phyloP scores from a whole-genome alignment of 2,797 vertebrate genomes.

The Anabacerthia variegaticeps region DNA sequence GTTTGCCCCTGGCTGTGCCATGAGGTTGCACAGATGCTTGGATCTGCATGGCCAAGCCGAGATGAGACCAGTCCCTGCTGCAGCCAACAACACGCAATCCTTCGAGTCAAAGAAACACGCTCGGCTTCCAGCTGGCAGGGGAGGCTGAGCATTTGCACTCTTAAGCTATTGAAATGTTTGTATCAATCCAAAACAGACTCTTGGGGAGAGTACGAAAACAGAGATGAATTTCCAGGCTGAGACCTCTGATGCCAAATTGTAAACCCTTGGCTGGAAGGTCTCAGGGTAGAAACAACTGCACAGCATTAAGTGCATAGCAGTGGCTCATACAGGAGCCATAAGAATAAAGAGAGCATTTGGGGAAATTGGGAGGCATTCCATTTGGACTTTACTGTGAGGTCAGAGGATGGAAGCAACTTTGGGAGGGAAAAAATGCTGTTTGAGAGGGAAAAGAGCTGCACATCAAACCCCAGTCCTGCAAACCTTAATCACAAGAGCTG shows the following conservation, averaged over 20 bases:
- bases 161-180: slow-evolving; percentile 23
- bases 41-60: not conserved
- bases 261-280: slow-evolving; percentile 39
- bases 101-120: not conserved
- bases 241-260: slow-evolving; percentile 39
- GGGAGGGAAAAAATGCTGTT: not conserved
- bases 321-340: slow-evolving; percentile 31
- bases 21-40: not conserved
- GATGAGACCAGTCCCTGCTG: not conserved
- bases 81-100: not conserved
- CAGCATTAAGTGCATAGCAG: slow-evolving; percentile 46
- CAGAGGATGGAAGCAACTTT: not conserved
- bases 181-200: slow-evolving; percentile 42
- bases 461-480: not conserved
- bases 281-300: not conserved
- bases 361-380: not conserved
- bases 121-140: slow-evolving; percentile 44
- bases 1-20: not conserved
- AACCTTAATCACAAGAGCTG: not conserved
- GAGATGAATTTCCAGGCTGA: slow-evolving; percentile 27
- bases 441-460: not conserved
- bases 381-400: not conserved
- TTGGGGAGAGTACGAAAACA: slow-evolving; percentile 28
- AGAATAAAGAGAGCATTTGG: slow-evolving; percentile 20
- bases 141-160: slow-evolving; percentile 7